A percentile compares a stretch with the other conserved stretches of the same genome.
Conservation (phyloP, 2,797 vertebrate species). For the Eupleurogrammus muticus region DNA sequence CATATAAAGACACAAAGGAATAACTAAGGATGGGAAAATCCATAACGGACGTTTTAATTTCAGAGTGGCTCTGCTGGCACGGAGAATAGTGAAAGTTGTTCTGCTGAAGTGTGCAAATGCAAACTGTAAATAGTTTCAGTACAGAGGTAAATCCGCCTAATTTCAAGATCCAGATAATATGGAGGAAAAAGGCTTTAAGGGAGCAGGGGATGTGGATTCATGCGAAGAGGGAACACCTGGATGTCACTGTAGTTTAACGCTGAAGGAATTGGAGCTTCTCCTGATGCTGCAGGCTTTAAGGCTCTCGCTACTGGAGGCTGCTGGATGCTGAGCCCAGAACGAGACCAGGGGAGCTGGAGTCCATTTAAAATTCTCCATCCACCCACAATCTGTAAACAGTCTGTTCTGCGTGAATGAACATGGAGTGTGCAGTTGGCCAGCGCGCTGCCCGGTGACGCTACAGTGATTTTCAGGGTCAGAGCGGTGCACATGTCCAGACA, state of each 20-base stretch:
- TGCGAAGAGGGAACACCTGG: constrained; percentile 61
- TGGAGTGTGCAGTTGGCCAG: constrained; percentile 47
- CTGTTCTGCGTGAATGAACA: constrained; percentile 61
- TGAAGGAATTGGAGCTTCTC: constrained; percentile 36
- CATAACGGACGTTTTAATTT: constrained; percentile 66
- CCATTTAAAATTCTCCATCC: constrained; percentile 65
- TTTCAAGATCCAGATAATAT: constrained; percentile 54
- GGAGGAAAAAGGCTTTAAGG: constrained; percentile 39
- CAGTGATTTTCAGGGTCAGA: constrained; percentile 73
- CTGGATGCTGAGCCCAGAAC: constrained; percentile 22
- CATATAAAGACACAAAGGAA: constrained; percentile 66
- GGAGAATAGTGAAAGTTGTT: constrained; percentile 34
- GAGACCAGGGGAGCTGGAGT: constrained; percentile 25
- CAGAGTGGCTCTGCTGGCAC: constrained; percentile 28
- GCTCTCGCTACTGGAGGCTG: constrained; percentile 29
- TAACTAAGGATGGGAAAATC: constrained; percentile 64
- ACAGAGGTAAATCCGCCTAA: constrained; percentile 24
- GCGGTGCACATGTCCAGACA: constrained; percentile 52
- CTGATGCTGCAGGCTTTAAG: constrained; percentile 29
- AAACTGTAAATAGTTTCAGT: constrained; percentile 41
- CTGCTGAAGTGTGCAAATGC: constrained; percentile 35
- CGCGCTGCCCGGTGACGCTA: constrained; percentile 58
- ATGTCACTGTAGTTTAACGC: constrained; percentile 58
- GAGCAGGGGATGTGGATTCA: constrained; percentile 52
- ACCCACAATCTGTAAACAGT: constrained; percentile 67